Evolutionary conservation across 2,113 vertebrate genomes (phyloP).

Genomic region (Paradoxurus hermaphroditus): DNA sequence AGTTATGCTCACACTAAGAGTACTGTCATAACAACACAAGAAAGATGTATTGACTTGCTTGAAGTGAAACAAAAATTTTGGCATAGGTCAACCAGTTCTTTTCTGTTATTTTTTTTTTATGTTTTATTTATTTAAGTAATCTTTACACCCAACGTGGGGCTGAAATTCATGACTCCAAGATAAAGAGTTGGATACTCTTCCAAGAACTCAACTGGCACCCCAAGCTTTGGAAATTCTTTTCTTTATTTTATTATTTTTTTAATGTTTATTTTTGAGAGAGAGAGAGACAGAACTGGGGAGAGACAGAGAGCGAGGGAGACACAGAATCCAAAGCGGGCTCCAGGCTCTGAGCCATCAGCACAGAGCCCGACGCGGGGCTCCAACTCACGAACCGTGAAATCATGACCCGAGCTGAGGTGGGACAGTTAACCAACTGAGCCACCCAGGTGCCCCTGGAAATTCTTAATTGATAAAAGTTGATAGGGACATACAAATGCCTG

Average conservation of each 20-base stretch:
- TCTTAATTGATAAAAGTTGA: neutral
- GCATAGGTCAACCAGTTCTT: neutral
- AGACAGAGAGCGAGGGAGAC: no score
- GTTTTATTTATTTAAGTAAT: neutral
- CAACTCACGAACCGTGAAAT: no score
- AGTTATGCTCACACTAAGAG: neutral
- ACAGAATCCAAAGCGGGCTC: no score
- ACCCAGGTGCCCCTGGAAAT: neutral
- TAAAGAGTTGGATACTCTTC: neutral
- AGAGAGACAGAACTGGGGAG: no score
- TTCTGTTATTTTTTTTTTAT: neutral
- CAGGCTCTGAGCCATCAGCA: no score
- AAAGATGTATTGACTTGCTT: neutral
- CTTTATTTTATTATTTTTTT: no score
- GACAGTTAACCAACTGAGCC: neutral
- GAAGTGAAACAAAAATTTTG: neutral
- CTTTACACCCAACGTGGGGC: neutral
- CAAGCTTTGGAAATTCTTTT: no score
- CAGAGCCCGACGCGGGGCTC: fast-evolving
- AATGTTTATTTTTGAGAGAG: no score
- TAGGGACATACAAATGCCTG: neutral
- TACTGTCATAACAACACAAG: neutral
- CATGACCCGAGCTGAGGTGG: no score
- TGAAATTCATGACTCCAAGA: neutral
- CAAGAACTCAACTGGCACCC: neutral